Percentiles rank a stretch among this genome's conserved stretches.
Conservation (phyloP, 1,140 invertebrate species). For the Drosophila parabipectinata region DNA sequence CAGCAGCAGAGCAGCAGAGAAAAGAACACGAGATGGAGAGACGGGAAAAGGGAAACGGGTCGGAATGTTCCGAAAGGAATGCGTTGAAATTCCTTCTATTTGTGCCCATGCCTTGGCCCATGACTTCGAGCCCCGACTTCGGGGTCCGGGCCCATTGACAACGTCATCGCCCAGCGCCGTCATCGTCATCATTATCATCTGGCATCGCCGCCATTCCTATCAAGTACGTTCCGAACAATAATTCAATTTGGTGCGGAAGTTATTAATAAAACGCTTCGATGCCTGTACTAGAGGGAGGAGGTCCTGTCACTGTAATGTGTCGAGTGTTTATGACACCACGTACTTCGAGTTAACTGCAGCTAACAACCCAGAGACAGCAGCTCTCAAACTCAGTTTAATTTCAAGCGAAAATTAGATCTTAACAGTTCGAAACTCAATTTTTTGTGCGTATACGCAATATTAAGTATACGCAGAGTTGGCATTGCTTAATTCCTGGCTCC, state of each 20-base stretch:
- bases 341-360: constrained; percentile 36
- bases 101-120: constrained; percentile 18
- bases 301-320: constrained; percentile 23
- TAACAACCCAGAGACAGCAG: constrained; percentile 3
- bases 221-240: constrained; percentile 60
- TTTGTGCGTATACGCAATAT: constrained; percentile 34
- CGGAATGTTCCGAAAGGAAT: constrained; percentile 68
- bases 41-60: constrained; percentile 14
- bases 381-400: constrained; percentile 37
- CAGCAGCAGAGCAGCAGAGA: constrained; percentile 36
- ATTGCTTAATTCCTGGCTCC: not conserved
- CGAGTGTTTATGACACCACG: constrained; percentile 42
- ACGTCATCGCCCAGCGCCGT: constrained; percentile 38
- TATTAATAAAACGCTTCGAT: constrained; percentile 65
- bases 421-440: constrained; percentile 52
- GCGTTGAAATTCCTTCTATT: constrained; percentile 59
- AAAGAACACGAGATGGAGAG: constrained; percentile 7
- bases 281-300: constrained; percentile 21
- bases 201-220: constrained; percentile 58
- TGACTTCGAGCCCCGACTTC: constrained; percentile 7
- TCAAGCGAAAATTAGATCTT: constrained; percentile 44
- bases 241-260: constrained; percentile 69
- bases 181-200: constrained; percentile 34
- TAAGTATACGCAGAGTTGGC: constrained; percentile 16
- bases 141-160: constrained; percentile 52